Evolutionary conservation across 1,140 invertebrate genomes (phyloP).

Genomic region (Ceratina australensis): DNA sequence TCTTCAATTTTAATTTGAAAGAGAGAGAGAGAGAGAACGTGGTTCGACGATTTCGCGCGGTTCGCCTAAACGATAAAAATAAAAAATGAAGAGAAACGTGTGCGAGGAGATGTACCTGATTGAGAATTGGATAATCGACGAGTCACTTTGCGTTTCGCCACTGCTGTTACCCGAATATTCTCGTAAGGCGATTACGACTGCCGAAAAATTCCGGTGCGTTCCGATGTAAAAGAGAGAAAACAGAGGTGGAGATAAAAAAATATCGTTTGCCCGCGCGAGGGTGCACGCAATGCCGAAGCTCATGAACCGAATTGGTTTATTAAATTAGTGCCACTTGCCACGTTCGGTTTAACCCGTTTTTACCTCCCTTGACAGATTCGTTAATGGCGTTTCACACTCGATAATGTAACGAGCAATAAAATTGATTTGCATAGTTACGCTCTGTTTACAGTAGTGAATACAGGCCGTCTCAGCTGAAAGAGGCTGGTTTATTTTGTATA

Average conservation of each 20-base stretch:
- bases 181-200: neutral
- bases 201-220: neutral
- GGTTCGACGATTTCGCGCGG: conserved; percentile 25
- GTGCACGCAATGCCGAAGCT: no score
- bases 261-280: neutral
- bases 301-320: conserved; percentile 4
- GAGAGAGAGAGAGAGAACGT: neutral
- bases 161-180: conserved; percentile 34
- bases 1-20: conserved; percentile 5
- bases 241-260: neutral
- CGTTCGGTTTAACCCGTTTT: conserved; percentile 16
- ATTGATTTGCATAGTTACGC: conserved; percentile 20
- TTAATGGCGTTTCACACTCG: conserved; percentile 20
- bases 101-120: conserved; percentile 63
- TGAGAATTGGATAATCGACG: conserved; percentile 59
- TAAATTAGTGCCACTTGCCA: conserved; percentile 27
- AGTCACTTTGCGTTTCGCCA: conserved; percentile 45
- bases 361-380: conserved; percentile 22
- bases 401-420: conserved; percentile 24
- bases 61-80: conserved; percentile 25
- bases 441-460: conserved; percentile 21
- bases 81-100: conserved; percentile 26
- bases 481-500: no score
- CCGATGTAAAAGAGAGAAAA: no score
- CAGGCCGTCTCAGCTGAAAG: conserved; percentile 1